These are phyloP conservation scores for Cancer borealis DNA, from an alignment of 2,888 invertebrate genomes.

Conservation along the genomic window DNA sequence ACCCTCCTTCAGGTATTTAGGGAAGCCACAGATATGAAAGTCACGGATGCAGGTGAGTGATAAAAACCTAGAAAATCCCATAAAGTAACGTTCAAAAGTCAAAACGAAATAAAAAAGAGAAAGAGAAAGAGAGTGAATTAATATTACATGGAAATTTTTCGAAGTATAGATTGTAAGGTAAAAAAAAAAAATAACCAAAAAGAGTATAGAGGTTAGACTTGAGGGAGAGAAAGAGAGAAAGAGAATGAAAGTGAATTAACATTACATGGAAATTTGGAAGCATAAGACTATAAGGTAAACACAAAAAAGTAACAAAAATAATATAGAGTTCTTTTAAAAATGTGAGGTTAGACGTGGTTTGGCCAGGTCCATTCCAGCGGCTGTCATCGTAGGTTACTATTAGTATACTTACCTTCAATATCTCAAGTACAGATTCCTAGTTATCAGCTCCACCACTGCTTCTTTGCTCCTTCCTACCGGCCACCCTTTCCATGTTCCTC, in stretches of 20 bases:
- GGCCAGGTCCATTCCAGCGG: slow-evolving; percentile 41
- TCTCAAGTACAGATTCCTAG: slow-evolving; percentile 72
- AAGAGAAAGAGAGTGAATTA: neutral
- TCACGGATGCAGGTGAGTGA: neutral
- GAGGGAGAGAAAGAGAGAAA: neutral
- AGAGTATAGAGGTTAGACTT: neutral
- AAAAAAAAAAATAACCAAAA: neutral
- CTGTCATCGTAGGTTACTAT: slow-evolving; percentile 55
- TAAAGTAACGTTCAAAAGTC: neutral
- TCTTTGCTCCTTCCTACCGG: neutral
- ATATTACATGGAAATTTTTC: too few relatives aligned
- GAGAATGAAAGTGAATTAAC: neutral
- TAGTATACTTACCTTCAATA: slow-evolving; percentile 63
- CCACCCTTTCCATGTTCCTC: slow-evolving; percentile 66
- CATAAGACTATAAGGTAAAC: neutral
- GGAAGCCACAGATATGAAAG: neutral
- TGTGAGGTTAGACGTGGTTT: neutral
- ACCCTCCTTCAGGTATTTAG: neutral
- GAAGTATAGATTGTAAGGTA: too few relatives aligned
- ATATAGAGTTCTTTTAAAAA: neutral
- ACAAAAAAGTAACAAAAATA: neutral
- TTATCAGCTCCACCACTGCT: slow-evolving; percentile 51
- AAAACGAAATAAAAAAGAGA: neutral
- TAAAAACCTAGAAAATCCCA: neutral
- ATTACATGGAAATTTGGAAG: neutral